Base-by-base conservation (phyloP, 1,140 invertebrate species). In the Anoplolepis gracilipes region DNA sequence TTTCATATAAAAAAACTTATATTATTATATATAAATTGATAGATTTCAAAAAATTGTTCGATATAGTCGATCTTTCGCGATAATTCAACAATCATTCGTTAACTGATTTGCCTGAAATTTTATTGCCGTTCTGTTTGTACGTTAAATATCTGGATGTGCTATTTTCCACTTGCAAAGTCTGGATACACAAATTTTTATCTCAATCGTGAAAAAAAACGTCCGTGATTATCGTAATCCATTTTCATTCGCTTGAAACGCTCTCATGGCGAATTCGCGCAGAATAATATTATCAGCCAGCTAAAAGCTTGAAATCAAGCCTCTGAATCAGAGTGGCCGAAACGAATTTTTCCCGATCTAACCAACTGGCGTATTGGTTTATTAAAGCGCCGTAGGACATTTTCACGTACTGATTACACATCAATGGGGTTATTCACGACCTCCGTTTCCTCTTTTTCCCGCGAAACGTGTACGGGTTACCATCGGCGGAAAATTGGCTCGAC, bases 391-490 rank as follows among this genome's bases (percentile, higher is more conserved):
- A 75, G 88, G 88, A 90, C 81, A 90, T 87, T 85, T 87, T 77
- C 88, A 46, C 42, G 86, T 87, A 75, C 81, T 90, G 86, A 90
- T 90, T 90, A 90, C 88, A 90, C 77, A 85, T 78, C 81, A 76
- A 90, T 90, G 72, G 88, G 70, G 59, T 90, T 90, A 90, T 90
- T 90, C 88, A 87, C 85, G 81, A 89, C 42, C 72, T 87, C 73
- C 88, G 72, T 89, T 89, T 89, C 77, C 84, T 86, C 79, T 76
- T 76, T 87, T 87, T 55, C 11, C 28, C 33, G 8, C 33, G 33
- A n/a, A 84, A 89, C 88, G 88, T 76, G 88, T 61, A 87, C 75
- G 46, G 84, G 72, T 61, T 61, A 62, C 88, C 85, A 89, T 90
- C 64, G 79, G 89, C 85, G 85, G 28, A 61, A 89, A 89, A 89